Base-by-base conservation (phyloP, 2,888 invertebrate species). In the Cataglyphis rosenhaueri region DNA sequence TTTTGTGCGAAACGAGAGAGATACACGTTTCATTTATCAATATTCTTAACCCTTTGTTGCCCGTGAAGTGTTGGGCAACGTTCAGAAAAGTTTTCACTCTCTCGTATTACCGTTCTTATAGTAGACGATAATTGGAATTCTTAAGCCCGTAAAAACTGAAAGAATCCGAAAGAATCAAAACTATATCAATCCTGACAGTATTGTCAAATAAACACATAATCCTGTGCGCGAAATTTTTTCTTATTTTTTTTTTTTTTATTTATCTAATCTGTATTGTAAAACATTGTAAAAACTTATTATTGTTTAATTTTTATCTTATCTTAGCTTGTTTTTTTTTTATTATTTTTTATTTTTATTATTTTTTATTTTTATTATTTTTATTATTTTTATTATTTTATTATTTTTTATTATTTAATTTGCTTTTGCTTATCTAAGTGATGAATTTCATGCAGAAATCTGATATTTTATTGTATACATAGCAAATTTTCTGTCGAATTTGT, bases 41-140 rank as follows among this genome's bases (percentile, higher is more conserved):
- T 76, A 76, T 76, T 68, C 68, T 76, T 68, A 76, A 68, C 68
- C 18, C 68, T 68, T 76, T 76, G 68, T 76, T 55, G 29, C 6
- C n/a, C 10, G 12, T 38, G 12, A 29, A 65, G 35, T 48, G 48
- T 65, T 35, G 35, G 35, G 32, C 35, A 76, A 57, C n/a, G 41
- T 21, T 52, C 32, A 32, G 6, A 68, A 68, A 68, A 68, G 55
- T 76, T 55, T 68, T 21, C 38, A 5, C 29, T 57, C 32, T 57
- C 57, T 52, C 68, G 12, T 18, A 25, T 41, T 25, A 66, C 5
- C 10, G 41, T 32, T 41, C 18, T 41, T 21, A 32, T 21, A 57
- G 38, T 29, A 10, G 15, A 76, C 10, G 25, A 38, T 76, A 68
- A 75, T 68, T 32, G 68, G 15, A 29, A 68, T 25, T 57, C 57